Conservation (phyloP, 2,113 vertebrate genomes). For the Corythornis cristatus region DNA sequence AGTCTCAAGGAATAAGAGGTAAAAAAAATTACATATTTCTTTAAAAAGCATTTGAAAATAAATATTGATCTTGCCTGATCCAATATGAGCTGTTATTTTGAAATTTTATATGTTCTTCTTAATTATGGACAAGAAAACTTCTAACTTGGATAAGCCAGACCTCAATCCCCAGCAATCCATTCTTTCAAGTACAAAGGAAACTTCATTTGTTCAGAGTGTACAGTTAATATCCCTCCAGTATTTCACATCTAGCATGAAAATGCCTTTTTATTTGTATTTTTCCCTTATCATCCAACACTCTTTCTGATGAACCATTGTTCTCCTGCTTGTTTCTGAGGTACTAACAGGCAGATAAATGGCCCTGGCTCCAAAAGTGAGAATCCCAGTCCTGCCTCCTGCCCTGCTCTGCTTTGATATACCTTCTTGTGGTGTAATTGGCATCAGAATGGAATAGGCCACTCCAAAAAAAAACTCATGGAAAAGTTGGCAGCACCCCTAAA, state of each 20-base stretch:
- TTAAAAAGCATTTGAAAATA: background rate
- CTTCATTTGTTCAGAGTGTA: background rate
- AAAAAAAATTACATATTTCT: background rate
- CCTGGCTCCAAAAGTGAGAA: too few species aligned
- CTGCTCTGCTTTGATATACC: background rate
- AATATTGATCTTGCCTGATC: background rate
- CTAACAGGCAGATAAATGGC: too few species aligned
- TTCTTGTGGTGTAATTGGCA: background rate
- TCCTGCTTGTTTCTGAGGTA: background rate
- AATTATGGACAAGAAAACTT: background rate
- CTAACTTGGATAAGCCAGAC: background rate
- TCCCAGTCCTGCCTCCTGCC: background rate
- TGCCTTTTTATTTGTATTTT: background rate
- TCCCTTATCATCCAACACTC: background rate
- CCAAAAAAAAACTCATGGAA: background rate
- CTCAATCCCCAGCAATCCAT: background rate
- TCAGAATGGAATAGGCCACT: background rate
- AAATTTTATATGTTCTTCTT: background rate
- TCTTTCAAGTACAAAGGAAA: background rate
- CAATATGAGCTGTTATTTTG: background rate
- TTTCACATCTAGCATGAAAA: background rate
- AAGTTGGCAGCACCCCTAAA: background rate
- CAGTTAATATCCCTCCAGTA: background rate
- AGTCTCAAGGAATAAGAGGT: background rate
- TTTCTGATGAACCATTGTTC: background rate